Base-by-base conservation (phyloP, 1,140 invertebrate species). In the Watersipora subatra region DNA sequence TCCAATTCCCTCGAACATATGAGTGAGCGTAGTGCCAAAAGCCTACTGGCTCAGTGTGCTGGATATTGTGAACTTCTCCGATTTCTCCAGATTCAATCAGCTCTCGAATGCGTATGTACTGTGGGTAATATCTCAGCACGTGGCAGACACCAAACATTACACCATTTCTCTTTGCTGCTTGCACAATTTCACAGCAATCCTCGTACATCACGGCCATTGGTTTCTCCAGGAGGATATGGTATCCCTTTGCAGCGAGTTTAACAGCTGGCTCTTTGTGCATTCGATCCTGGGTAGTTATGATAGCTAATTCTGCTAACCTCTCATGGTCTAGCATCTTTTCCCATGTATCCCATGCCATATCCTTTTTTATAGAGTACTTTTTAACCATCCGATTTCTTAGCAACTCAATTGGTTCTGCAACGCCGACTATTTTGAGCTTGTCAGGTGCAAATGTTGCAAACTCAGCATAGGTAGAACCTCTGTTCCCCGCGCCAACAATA, bases 11-110 rank as follows among this genome's bases (percentile, higher is more conserved):
- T 66, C 80, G 72, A 7, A 82, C 78, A 75, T 74, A 82, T 12
- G 78, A 82, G 70, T 83, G 82, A 7, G 81, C 81, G 76, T 82
- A 83, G 69, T 83, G 82, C 78, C 77, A 82, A 66, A 73, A 82
- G 55, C 82, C 81, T 62, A 82, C 78, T 28, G 81, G 81, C 72
- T 83, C 82, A 22, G 77, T 72, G 64, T 81, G 81, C 59, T 81
- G 75, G 62, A 83, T 82, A 69, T 78, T 82, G 2, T 82, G 75
- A 56, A 83, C 73, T 58, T 80, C 74, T 12, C 81, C 80, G 64
- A 82, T 81, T 0, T 64, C 67, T 27, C 80, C 80, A 65, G 71
- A 75, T 56, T 78, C 75, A 57, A 82, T 81, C 1, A 82, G 65
- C 66, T 79, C 75, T 61, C 76, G 79, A 20, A 82, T 72, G 68